Conservation (phyloP, 1,140 invertebrate species). For the Neotoxoptera formosana region DNA sequence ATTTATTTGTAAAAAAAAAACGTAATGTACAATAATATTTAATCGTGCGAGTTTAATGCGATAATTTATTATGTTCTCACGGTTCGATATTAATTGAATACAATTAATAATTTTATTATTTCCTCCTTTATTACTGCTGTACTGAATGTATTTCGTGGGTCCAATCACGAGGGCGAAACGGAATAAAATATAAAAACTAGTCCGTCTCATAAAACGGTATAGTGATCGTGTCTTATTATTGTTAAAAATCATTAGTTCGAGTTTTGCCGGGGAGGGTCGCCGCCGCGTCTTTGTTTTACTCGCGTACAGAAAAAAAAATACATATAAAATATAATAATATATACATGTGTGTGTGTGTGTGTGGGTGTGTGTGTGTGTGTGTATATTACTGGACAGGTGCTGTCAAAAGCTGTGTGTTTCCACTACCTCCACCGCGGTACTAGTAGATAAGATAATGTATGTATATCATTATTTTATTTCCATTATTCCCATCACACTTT, state of each 20-base stretch:
- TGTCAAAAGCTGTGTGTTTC: neutral
- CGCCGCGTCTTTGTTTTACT: slow-evolving; percentile 2
- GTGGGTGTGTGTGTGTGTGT: neutral
- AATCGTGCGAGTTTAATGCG: neutral
- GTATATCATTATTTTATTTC: slow-evolving; percentile 35
- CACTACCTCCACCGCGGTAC: neutral
- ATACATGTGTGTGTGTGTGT: neutral
- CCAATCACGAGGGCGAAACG: neutral
- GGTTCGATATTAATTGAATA: neutral
- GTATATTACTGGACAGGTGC: slow-evolving; percentile 4
- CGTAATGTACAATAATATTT: neutral
- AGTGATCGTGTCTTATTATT: neutral
- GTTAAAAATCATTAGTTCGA: neutral
- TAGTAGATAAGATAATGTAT: slow-evolving; percentile 12
- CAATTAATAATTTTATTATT: too few species aligned
- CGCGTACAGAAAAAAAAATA: neutral
- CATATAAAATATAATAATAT: too few species aligned
- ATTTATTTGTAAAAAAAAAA: too few species aligned
- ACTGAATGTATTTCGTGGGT: neutral
- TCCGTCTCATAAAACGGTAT: neutral
- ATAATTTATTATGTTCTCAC: neutral
- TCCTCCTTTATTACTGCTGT: neutral
- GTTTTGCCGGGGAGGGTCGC: neutral
- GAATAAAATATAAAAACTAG: neutral
- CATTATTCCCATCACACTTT: slow-evolving; percentile 21